A percentile compares a stretch with the other conserved stretches of the same genome.
Conservation (phyloP, 1,140 invertebrate genomes). For the Psix sp. region DNA sequence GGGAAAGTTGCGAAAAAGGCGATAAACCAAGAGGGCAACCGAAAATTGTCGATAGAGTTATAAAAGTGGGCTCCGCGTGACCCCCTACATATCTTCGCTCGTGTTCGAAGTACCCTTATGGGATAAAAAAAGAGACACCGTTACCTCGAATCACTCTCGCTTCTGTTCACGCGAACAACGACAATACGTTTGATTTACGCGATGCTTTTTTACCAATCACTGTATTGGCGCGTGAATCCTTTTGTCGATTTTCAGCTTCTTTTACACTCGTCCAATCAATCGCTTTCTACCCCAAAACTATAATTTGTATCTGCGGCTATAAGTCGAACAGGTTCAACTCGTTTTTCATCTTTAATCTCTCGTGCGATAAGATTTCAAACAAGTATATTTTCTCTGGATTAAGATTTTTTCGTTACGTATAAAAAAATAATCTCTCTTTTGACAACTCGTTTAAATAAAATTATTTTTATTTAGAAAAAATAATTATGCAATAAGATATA, state of each 20-base stretch:
- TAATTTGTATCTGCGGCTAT: conserved; percentile 48
- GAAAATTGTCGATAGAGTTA: conserved; percentile 71
- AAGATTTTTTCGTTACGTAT: no score
- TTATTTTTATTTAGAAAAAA: no score
- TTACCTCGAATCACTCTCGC: no score
- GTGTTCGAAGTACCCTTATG: conserved; percentile 53
- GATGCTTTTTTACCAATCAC: conserved; percentile 41
- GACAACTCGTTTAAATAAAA: no score
- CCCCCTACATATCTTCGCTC: conserved; percentile 54
- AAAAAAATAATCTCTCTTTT: no score
- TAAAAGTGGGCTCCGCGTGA: conserved; percentile 65
- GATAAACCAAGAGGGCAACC: conserved; percentile 66
- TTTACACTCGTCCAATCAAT: conserved; percentile 27
- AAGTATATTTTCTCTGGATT: no score
- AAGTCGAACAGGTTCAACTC: conserved; percentile 25
- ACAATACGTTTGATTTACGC: conserved; percentile 64
- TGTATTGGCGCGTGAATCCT: conserved; percentile 55
- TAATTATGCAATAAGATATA: no score
- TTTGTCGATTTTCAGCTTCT: conserved; percentile 42
- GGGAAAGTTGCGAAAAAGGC: conserved; percentile 54
- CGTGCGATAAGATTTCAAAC: no score
- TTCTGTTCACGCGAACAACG: conserved; percentile 56
- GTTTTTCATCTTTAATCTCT: conserved; percentile 29
- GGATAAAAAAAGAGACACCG: conserved; percentile 46
- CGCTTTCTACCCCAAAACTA: conserved; percentile 22